Percentiles rank a stretch among this genome's conserved stretches.
Conservation (phyloP, 2,797 vertebrate genomes). For the Myotis pilosus region DNA sequence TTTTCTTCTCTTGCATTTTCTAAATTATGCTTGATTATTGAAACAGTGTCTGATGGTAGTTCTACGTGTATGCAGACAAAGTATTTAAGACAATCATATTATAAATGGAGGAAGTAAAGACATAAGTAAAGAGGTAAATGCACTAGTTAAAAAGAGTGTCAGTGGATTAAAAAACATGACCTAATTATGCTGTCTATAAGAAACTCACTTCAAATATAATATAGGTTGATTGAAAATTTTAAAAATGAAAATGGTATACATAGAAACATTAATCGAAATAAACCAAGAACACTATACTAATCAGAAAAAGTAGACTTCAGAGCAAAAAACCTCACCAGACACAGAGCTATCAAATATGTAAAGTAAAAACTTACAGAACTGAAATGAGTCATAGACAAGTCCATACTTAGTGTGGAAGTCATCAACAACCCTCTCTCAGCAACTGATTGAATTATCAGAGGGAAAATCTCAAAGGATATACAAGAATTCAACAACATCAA, state of each 20-base stretch:
- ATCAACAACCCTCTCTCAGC: not conserved
- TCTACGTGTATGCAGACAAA: not conserved
- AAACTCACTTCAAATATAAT: too few relatives aligned
- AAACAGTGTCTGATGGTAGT: not conserved
- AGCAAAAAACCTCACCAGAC: slow-evolving; percentile 27
- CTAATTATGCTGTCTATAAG: not conserved
- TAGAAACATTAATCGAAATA: slow-evolving; percentile 21
- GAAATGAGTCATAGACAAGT: not conserved
- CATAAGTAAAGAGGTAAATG: not conserved
- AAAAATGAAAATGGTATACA: not conserved
- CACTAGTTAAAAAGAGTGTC: not conserved
- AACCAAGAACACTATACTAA: not conserved
- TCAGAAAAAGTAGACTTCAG: not conserved
- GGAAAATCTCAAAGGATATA: slow-evolving; percentile 22
- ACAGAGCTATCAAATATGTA: not conserved
- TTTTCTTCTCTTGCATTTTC: not conserved
- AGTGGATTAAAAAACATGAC: not conserved
- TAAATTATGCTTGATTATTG: not conserved
- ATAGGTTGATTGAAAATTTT: not conserved
- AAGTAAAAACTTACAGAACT: not conserved
- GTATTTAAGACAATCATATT: not conserved
- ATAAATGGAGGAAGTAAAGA: not conserved
- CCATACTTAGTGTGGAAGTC: not conserved
- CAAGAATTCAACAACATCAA: slow-evolving; percentile 2
- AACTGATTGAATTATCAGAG: not conserved